Base-by-base conservation (phyloP, 1,140 invertebrate species). In the Trichonephila clavata region DNA sequence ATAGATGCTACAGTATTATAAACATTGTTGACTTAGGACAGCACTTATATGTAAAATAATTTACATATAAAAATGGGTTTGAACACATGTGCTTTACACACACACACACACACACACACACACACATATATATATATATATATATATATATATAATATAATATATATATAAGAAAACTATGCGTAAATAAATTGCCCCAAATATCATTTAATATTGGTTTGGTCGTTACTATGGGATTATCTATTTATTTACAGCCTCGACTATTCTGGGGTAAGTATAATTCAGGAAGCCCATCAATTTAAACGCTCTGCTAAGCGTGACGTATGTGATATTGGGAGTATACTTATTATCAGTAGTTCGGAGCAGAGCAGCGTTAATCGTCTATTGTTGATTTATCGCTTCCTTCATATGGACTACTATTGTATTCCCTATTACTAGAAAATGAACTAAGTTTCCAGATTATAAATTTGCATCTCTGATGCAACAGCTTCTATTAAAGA, bases 301-400 rank as follows among this genome's bases (percentile, higher is more conserved):
- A 21, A 27, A 77, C 91, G 91, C 91, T 86, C 65, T 71, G 60
- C 39, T 86, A 92, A 92, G 91, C 91, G 43, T 92, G 81, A 92
- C 84, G 83, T 20, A 20, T 63, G 57, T 61, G 89, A 63, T 57
- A 86, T 59, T 71, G 63, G 59, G 39, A 61, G 90, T 84, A 20
- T 60, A 71, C 91, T 92, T 92, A 92, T 86, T 86, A 92, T 92
- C 83, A 92, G 81, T 27, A 92, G 39, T 77, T 92, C 80, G 63
- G 57, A 61, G 60, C 83, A 27, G 83, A 65, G 27, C 21, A 84
- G 39, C 59, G 59, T 91, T 91, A 91, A 91, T 91, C 80, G 90
- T 21, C 80, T 92, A 92, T 92, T 86, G 77, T 77, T 92, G 91
- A 92, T 92, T 92, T 92, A 92, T 92, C 18, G 77, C 39, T 18